phyloP scores from a whole-genome alignment of 2,797 vertebrate genomes.

The Antennarius maculatus region DNA sequence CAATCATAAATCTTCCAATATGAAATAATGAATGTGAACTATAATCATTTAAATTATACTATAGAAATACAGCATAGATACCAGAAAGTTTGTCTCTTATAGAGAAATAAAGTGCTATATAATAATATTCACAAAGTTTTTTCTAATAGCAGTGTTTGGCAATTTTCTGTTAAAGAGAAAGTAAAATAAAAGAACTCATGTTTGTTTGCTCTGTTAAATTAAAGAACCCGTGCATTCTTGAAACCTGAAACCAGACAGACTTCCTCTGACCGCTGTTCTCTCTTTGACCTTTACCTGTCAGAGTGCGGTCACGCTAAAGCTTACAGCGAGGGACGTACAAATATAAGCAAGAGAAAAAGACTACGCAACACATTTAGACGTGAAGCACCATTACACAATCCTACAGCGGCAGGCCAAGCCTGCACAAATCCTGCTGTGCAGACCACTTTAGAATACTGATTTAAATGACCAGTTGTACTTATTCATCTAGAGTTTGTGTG shows the following conservation, averaged over 20 bases:
- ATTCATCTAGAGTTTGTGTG: neutral
- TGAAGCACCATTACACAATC: slow-evolving; percentile 35
- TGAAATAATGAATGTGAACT: neutral
- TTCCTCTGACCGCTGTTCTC: slow-evolving; percentile 14
- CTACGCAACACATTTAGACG: slow-evolving; percentile 17
- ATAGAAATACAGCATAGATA: neutral
- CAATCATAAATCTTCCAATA: neutral
- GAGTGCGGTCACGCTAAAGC: slow-evolving; percentile 21
- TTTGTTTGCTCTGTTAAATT: slow-evolving; percentile 17
- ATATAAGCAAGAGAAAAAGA: slow-evolving; percentile 33
- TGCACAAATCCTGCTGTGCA: slow-evolving; percentile 27
- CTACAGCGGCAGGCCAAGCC: slow-evolving; percentile 14
- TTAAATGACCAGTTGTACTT: slow-evolving; percentile 6
- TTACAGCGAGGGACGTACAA: slow-evolving; percentile 24
- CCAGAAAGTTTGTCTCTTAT: neutral
- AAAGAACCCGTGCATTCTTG: slow-evolving; percentile 18
- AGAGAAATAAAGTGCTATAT: neutral
- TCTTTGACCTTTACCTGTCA: slow-evolving; percentile 37
- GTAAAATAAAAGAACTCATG: neutral
- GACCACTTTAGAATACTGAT: slow-evolving; percentile 21
- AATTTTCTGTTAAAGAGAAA: neutral
- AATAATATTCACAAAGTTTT: too few species aligned
- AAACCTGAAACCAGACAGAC: slow-evolving; percentile 32
- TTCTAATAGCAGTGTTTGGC: neutral
- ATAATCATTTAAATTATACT: neutral